These are phyloP conservation scores for Apodemia arnacis DNA, from an alignment of 2,888 invertebrate genomes.

Conservation along the genomic window DNA sequence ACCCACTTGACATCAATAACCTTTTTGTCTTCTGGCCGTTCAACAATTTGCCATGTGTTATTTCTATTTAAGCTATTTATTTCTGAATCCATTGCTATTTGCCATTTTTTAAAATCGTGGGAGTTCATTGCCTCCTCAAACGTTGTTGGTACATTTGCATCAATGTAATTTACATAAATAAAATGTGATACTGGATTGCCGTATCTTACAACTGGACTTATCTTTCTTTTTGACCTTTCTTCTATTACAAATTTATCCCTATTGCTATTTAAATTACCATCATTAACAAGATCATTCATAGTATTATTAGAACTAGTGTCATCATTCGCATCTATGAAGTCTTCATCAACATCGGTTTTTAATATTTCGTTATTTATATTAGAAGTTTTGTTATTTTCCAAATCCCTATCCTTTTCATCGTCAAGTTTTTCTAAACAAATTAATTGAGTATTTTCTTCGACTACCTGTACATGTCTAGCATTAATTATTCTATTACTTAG, in stretches of 20 bases:
- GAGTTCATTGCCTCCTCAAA: constrained; percentile 85
- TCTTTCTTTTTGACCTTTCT: constrained; percentile 59
- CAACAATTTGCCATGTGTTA: constrained; percentile 82
- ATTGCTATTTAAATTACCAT: too few species aligned
- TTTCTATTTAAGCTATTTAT: constrained; percentile 85
- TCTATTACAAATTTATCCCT: too few species aligned
- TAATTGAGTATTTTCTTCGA: constrained; percentile 79
- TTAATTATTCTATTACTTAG: constrained; percentile 54
- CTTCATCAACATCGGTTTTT: constrained; percentile 26
- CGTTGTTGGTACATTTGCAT: constrained; percentile 81
- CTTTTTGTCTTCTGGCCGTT: too few species aligned
- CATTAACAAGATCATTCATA: too few species aligned
- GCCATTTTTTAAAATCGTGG: constrained; percentile 79
- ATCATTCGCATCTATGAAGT: constrained; percentile 52
- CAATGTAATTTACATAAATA: constrained; percentile 83
- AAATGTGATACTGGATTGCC: constrained; percentile 66
- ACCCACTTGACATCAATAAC: constrained; percentile 60
- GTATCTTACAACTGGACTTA: constrained; percentile 60
- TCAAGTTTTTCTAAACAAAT: constrained; percentile 71
- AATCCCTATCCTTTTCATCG: constrained; percentile 35
- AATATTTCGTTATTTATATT: constrained; percentile 32
- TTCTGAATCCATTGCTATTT: constrained; percentile 85
- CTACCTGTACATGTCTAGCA: constrained; percentile 79
- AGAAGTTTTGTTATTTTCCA: constrained; percentile 43
- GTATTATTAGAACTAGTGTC: too few species aligned